Evolutionary conservation across 2,113 vertebrate species (phyloP).

Genomic region (Noctilio leporinus): DNA sequence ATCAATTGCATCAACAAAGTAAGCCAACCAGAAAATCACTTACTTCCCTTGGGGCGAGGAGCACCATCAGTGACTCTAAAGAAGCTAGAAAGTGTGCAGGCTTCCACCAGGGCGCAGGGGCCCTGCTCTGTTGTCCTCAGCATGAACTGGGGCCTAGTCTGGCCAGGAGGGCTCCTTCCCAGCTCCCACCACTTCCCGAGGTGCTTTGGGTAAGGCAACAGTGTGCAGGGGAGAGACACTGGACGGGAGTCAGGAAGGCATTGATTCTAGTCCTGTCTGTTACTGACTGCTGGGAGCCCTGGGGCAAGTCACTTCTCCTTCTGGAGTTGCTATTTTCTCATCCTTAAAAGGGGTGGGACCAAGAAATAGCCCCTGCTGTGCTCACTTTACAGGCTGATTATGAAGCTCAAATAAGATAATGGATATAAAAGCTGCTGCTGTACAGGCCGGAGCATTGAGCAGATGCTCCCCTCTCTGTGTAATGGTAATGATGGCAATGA

Average conservation of each 20-base stretch:
- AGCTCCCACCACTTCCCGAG: not conserved
- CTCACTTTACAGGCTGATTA: not conserved
- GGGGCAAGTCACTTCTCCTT: not conserved
- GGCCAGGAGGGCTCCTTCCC: not conserved
- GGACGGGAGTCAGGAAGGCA: not conserved
- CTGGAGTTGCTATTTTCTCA: not conserved
- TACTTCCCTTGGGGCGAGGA: not conserved
- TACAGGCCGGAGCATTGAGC: not conserved
- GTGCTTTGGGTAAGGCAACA: not conserved
- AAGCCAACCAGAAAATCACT: constrained; percentile 47
- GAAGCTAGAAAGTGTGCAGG: not conserved
- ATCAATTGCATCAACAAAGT: constrained; percentile 9
- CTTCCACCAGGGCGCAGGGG: not conserved
- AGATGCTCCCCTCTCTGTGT: not conserved
- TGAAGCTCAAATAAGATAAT: not conserved
- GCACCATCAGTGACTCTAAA: not conserved
- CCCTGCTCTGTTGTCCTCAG: not conserved
- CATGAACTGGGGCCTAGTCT: not conserved
- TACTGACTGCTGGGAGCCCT: not conserved
- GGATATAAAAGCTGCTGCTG: not conserved
- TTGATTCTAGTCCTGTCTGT: not conserved
- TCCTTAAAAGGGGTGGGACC: not conserved
- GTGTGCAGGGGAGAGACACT: not conserved
- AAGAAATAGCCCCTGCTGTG: not conserved
- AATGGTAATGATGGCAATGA: not conserved